Base-by-base conservation (phyloP, 2,888 invertebrate genomes). In the Chrysodeixis includens region DNA sequence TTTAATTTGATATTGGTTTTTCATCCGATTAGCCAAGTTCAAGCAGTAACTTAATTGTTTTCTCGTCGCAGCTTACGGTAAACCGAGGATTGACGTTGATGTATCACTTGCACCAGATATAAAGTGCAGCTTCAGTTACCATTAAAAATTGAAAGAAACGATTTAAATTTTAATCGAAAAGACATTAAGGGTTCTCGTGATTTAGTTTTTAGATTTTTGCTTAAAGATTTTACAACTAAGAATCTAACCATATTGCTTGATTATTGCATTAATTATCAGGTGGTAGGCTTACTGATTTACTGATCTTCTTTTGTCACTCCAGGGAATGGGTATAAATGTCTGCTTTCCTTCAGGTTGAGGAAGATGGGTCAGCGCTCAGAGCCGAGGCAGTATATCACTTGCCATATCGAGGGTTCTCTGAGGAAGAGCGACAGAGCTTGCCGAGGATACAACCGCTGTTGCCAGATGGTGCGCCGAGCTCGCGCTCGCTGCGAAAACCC, bases 331-430 rank as follows among this genome's bases (percentile, higher is more conserved):
- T n/a, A n/a, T 40, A 6, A n/a, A 40, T n/a, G n/a, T 14, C 1
- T 1, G 4, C 7, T 40, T 40, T n/a, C n/a, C n/a, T 1, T n/a
- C 76, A 93, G 94, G 76, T 88, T 94, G 53, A 92, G 88, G 78
- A 93, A 88, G 74, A 76, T 96, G 4, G 96, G 96, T 51, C 96
- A 96, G 18, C 96, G 97, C 8, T 96, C 97, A 12, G 97, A 97
- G 82, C 96, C 96, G 14, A 92, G 94, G 5, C 95, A 96, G 71
- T 97, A 97, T 88, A 96, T 97, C 79, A 93, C 96, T n/a, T 97
- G 97, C 53, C 96, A 96, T 82, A 92, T 97, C 59, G 96, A 97
- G 87, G 97, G 97, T 0, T 94, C 95, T 9, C 92, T 97, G 71
- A 89, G 96, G 52, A 95, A 95, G 74, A 94, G 96, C 3, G 96